Conservation (phyloP, 2,888 invertebrate genomes). For the Hymenopus coronatus region DNA sequence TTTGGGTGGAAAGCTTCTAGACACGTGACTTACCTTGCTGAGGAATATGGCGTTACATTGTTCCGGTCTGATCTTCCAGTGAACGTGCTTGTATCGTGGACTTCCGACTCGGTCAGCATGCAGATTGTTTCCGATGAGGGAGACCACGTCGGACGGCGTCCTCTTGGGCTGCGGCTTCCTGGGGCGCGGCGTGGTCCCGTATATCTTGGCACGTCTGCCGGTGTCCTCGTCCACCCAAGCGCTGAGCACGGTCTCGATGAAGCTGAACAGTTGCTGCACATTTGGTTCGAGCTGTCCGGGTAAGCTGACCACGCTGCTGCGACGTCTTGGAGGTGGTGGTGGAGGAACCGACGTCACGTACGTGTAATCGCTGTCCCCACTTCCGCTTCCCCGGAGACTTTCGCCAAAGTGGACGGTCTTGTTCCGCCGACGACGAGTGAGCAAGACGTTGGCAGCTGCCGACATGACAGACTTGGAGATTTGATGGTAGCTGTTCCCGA, state of each 20-base stretch:
- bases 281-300: constrained; percentile 59
- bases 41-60: constrained; percentile 87
- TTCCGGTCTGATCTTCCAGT: constrained; percentile 82
- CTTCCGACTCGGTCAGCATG: constrained; percentile 37
- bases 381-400: constrained; percentile 57
- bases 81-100: constrained; percentile 58
- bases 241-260: constrained; percentile 75
- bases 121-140: constrained; percentile 37
- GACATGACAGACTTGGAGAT: not conserved
- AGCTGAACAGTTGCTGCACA: constrained; percentile 77
- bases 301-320: constrained; percentile 58
- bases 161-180: constrained; percentile 44
- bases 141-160: constrained; percentile 34
- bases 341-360: constrained; percentile 47
- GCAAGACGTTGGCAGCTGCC: constrained; percentile 46
- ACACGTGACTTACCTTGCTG: constrained; percentile 81
- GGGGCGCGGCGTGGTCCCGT: constrained; percentile 46
- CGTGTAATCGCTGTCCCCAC: constrained; percentile 60
- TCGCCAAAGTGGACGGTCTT: constrained; percentile 78
- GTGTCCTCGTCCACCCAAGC: constrained; percentile 67
- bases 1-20: too few relatives aligned
- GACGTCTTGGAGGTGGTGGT: constrained; percentile 44
- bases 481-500: constrained; percentile 16
- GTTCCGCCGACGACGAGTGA: constrained; percentile 67
- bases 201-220: constrained; percentile 71